phyloP scores from a whole-genome alignment of 2,888 invertebrate species.

The Yponomeuta plumbellus region DNA sequence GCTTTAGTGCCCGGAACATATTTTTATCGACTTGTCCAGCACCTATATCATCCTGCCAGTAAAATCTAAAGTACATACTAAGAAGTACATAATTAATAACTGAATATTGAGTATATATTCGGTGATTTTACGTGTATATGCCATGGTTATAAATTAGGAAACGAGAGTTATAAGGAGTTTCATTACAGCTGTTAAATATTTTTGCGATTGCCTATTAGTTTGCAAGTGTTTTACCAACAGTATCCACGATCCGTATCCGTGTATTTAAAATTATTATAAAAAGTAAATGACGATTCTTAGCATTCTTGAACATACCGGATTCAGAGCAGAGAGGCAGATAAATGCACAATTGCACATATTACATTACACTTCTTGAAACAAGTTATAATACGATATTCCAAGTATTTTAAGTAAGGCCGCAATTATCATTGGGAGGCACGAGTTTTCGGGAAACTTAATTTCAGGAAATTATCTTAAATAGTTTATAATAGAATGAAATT shows the following conservation, averaged over 20 bases:
- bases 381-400: neutral
- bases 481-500: neutral
- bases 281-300: neutral
- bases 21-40: no score
- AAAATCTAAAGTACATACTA: no score
- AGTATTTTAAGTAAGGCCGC: constrained; percentile 24
- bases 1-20: no score
- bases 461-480: neutral
- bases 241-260: neutral
- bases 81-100: no score
- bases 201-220: neutral
- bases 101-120: no score
- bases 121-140: no score
- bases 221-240: neutral
- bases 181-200: no score
- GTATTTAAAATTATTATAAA: neutral
- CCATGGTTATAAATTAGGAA: no score
- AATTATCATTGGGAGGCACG: constrained; percentile 20
- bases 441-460: constrained; percentile 1
- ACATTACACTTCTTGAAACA: constrained; percentile 7
- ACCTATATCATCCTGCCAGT: no score
- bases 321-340: constrained; percentile 4
- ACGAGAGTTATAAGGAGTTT: no score
- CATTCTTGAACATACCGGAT: neutral
- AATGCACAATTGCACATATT: neutral